Percentiles rank a stretch among this genome's conserved stretches.
Conservation (phyloP, 2,797 vertebrate genomes). For the Danio albolineatus region DNA sequence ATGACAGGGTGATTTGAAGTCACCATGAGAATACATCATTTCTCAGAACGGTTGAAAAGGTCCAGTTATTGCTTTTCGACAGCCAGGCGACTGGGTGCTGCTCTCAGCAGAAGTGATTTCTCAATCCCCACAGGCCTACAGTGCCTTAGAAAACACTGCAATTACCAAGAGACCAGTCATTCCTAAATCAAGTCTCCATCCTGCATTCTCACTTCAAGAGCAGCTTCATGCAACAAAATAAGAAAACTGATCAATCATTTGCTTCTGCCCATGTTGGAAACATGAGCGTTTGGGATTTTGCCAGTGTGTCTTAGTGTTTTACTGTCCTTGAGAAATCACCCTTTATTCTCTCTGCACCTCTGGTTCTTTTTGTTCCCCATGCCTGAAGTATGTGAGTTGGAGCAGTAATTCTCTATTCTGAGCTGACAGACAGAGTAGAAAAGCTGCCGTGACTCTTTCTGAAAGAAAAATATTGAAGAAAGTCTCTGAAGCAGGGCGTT, state of each 20-base stretch:
- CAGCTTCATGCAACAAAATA: slow-evolving; percentile 17
- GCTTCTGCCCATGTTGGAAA: slow-evolving; percentile 37
- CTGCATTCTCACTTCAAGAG: slow-evolving; percentile 37
- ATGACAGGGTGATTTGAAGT: slow-evolving; percentile 43
- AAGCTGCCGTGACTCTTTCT: slow-evolving; percentile 44
- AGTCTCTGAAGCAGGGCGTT: slow-evolving; percentile 56
- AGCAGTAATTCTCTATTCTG: slow-evolving; percentile 38
- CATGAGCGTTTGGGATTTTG: slow-evolving; percentile 47
- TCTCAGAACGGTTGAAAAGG: slow-evolving; percentile 58
- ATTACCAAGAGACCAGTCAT: slow-evolving; percentile 31
- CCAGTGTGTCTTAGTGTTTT: slow-evolving; percentile 40
- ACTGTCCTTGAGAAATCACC: slow-evolving; percentile 49
- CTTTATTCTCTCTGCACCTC: slow-evolving; percentile 23
- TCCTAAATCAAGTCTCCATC: slow-evolving; percentile 53
- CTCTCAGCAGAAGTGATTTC: slow-evolving; percentile 41
- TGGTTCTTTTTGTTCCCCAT: slow-evolving; percentile 34
- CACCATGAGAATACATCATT: slow-evolving; percentile 53
- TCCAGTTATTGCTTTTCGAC: slow-evolving; percentile 58
- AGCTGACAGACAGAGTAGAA: slow-evolving; percentile 47
- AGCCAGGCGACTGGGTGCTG: slow-evolving; percentile 36
- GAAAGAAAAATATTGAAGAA: slow-evolving; percentile 43
- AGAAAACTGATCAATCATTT: slow-evolving; percentile 25
- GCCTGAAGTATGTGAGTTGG: slow-evolving; percentile 25
- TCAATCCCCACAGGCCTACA: slow-evolving; percentile 32
- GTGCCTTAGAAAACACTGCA: slow-evolving; percentile 46